Conservation (phyloP, 2,113 vertebrate genomes). For the Orthochromis malagaraziensis region DNA sequence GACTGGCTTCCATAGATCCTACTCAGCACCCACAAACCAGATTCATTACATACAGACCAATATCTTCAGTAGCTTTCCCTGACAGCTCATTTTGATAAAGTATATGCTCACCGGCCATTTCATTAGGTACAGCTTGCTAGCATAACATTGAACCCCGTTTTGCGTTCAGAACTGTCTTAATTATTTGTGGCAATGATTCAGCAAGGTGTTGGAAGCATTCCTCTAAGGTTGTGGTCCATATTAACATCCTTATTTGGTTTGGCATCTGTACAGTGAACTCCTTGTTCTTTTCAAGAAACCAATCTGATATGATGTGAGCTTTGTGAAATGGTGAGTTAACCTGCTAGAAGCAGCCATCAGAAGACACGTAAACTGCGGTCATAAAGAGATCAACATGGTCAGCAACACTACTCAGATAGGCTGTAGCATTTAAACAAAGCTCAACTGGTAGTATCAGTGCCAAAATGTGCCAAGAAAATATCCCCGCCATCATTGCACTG, state of each 20-base stretch:
- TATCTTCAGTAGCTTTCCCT: not conserved
- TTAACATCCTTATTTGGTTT: not conserved
- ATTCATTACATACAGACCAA: not conserved
- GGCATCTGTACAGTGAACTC: not conserved
- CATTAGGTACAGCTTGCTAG: not conserved
- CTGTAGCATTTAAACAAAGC: not conserved
- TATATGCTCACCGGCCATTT: not conserved
- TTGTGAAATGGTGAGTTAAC: not conserved
- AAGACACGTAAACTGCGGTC: not conserved
- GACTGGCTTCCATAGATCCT: conserved; percentile 10
- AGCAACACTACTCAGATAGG: not conserved
- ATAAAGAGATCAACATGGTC: not conserved
- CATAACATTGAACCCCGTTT: not conserved
- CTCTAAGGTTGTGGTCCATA: not conserved
- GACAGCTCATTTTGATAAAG: not conserved
- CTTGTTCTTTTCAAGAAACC: not conserved
- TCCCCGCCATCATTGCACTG: not conserved
- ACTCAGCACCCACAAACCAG: not conserved
- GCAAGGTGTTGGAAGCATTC: not conserved
- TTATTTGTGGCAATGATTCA: not conserved
- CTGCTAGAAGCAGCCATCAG: not conserved
- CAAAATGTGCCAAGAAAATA: not conserved
- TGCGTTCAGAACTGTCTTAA: not conserved
- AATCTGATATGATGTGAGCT: not conserved
- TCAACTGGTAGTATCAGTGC: not conserved